Evolutionary conservation across 2,797 vertebrate genomes (phyloP).

Genomic region (Ctenopoma kingsleyae): DNA sequence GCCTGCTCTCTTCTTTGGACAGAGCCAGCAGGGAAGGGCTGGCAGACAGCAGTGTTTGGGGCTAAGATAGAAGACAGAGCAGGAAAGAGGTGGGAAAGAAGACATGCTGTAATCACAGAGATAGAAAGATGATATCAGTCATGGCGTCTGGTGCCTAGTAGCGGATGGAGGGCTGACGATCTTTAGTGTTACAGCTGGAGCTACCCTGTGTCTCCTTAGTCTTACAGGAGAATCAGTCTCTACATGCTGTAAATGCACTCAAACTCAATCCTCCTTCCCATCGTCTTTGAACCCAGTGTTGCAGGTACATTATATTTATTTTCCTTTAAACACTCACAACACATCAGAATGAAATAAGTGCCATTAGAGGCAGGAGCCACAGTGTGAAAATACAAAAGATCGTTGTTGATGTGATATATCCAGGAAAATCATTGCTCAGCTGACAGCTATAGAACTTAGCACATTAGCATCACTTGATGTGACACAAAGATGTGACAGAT

Average conservation of each 20-base stretch:
- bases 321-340: background rate
- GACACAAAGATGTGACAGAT: background rate
- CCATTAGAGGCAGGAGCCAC: conserved; percentile 4
- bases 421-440: background rate
- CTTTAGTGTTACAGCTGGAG: conserved; percentile 63
- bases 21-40: conserved; percentile 22
- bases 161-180: conserved; percentile 51
- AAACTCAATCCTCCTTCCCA: conserved; percentile 54
- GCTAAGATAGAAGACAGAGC: conserved; percentile 57
- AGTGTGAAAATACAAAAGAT: conserved; percentile 17
- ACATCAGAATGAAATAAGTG: conserved; percentile 13
- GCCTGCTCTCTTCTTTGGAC: conserved; percentile 33
- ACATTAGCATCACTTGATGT: background rate
- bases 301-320: too few species aligned
- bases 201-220: conserved; percentile 52
- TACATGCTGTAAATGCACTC: conserved; percentile 53
- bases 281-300: conserved; percentile 53
- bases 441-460: background rate
- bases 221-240: conserved; percentile 64
- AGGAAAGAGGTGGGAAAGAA: conserved; percentile 48
- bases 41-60: conserved; percentile 46
- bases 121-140: conserved; percentile 67
- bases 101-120: conserved; percentile 66
- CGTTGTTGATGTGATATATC: background rate
- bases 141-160: conserved; percentile 28